phyloP scores from a whole-genome alignment of 2,113 vertebrate species.

The Cariama cristata region DNA sequence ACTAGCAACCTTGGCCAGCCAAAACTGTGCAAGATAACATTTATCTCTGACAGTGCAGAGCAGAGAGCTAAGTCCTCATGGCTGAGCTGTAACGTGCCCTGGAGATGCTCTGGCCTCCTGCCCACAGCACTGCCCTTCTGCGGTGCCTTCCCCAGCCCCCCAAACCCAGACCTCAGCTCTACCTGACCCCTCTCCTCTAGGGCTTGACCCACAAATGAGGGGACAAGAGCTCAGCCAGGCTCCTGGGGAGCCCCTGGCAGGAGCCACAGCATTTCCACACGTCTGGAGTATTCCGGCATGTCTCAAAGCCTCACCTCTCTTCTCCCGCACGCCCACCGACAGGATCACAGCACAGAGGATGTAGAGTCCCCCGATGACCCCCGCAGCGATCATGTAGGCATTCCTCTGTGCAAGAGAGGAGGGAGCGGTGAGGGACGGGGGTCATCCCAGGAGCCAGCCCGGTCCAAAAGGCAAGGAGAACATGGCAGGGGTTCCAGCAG shows the following conservation, averaged over 20 bases:
- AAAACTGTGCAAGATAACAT: neutral
- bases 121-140: neutral
- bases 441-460: rapidly evolving
- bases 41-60: neutral
- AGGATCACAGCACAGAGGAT: slow-evolving; percentile 85
- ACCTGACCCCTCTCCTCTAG: neutral
- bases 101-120: neutral
- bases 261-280: rapidly evolving
- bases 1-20: neutral
- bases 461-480: neutral
- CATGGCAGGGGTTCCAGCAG: rapidly evolving
- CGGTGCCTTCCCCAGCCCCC: neutral
- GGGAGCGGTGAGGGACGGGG: neutral
- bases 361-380: slow-evolving; percentile 88
- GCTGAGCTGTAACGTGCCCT: neutral
- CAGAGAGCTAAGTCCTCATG: neutral
- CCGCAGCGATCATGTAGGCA: slow-evolving; percentile 89
- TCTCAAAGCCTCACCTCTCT: slow-evolving; percentile 78
- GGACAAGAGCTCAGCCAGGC: neutral
- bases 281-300: rapidly evolving
- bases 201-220: rapidly evolving
- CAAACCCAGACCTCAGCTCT: neutral
- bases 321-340: slow-evolving; percentile 85
- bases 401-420: slow-evolving; percentile 75
- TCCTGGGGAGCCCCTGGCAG: neutral